Conservation (phyloP, 2,888 invertebrate genomes). For the Mesorhabditis spiculigera region DNA sequence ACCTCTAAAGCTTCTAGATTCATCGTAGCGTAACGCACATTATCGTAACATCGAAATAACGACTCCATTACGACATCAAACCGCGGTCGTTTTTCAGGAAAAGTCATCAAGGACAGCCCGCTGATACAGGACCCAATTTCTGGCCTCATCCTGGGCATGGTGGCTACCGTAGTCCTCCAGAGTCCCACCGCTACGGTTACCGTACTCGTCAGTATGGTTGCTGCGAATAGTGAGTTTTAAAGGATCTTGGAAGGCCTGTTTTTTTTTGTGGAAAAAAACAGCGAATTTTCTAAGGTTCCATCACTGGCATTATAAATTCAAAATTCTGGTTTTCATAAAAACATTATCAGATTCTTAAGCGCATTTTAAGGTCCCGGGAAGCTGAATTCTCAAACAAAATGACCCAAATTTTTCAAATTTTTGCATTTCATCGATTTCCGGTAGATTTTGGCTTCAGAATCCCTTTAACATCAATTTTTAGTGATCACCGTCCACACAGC, state of each 20-base stretch:
- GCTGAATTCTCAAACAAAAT: too few relatives aligned
- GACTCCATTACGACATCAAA: conserved; percentile 5
- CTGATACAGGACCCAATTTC: conserved; percentile 50
- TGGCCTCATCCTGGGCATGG: conserved; percentile 51
- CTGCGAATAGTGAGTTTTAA: conserved; percentile 60
- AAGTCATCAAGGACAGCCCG: conserved; percentile 44
- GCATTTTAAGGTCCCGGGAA: too few relatives aligned
- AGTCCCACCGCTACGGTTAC: conserved; percentile 44
- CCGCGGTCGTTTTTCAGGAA: conserved; percentile 29
- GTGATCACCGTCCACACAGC: conserved; percentile 61
- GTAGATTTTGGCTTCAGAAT: neutral
- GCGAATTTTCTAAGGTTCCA: too few relatives aligned
- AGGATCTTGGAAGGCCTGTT: too few relatives aligned
- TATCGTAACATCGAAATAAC: neutral
- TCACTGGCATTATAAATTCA: too few relatives aligned
- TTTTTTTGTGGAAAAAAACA: too few relatives aligned
- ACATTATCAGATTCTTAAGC: too few relatives aligned
- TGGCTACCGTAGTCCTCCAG: conserved; percentile 47
- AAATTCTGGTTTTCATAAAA: too few relatives aligned
- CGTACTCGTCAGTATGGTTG: conserved; percentile 60
- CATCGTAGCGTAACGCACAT: neutral
- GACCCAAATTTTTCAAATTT: too few relatives aligned
- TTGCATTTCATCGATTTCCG: too few relatives aligned
- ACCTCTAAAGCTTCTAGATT: neutral
- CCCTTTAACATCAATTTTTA: conserved; percentile 16